Evolutionary conservation across 2,888 invertebrate species (phyloP).

Genomic region (Archips xylosteana): DNA sequence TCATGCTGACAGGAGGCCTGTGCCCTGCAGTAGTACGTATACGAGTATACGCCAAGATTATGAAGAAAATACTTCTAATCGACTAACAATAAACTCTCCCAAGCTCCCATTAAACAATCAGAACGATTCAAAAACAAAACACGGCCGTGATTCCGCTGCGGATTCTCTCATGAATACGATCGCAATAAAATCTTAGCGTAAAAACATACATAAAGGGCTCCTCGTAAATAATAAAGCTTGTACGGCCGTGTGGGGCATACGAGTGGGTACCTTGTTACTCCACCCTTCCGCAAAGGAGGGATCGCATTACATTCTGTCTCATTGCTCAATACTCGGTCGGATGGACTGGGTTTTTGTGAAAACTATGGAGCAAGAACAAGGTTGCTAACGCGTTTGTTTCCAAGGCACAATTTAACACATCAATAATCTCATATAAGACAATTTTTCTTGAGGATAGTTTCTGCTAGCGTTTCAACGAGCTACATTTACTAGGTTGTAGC

Average conservation of each 20-base stretch:
- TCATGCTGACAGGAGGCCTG: too few species aligned
- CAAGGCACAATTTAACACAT: too few species aligned
- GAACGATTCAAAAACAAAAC: conserved; percentile 46
- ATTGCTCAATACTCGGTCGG: conserved; percentile 12
- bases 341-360: conserved; percentile 11
- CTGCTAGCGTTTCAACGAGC: too few species aligned
- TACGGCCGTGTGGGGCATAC: conserved; percentile 69
- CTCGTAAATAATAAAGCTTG: conserved; percentile 84
- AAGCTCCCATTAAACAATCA: conserved; percentile 27
- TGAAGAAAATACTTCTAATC: neutral
- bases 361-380: conserved; percentile 2
- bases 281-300: conserved; percentile 59
- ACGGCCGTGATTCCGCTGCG: conserved; percentile 63
- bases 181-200: conserved; percentile 83
- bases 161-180: conserved; percentile 79
- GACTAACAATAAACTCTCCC: neutral
- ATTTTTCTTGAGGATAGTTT: too few species aligned
- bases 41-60: too few species aligned
- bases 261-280: conserved; percentile 80
- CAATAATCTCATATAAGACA: too few species aligned
- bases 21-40: too few species aligned
- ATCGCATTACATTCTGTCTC: conserved; percentile 66
- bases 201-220: conserved; percentile 81
- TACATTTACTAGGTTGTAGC: too few species aligned
- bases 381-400: neutral